phyloP scores from a whole-genome alignment of 2,888 invertebrate species.

The Trachelus stipa region DNA sequence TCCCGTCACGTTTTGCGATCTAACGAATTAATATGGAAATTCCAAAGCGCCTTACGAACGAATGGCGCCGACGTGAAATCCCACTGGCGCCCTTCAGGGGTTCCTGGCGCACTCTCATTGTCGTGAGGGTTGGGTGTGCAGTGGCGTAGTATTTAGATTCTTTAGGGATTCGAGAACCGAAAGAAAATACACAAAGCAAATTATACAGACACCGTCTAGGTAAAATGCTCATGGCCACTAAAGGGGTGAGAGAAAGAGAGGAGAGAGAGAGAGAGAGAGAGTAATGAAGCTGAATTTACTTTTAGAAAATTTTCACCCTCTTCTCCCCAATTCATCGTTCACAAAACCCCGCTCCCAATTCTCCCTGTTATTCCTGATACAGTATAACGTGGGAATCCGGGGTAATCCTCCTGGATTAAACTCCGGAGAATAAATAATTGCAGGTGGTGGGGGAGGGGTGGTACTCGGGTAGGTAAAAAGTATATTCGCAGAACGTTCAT shows the following conservation, averaged over 20 bases:
- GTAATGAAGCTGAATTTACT: neutral
- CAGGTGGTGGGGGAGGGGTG: neutral
- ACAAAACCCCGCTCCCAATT: neutral
- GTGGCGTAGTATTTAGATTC: neutral
- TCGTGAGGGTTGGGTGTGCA: neutral
- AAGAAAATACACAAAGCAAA: neutral
- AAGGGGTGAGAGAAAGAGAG: neutral
- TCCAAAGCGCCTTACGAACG: constrained; percentile 49
- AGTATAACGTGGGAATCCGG: neutral
- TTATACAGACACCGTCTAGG: neutral
- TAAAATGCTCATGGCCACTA: neutral
- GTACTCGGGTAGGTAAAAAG: neutral
- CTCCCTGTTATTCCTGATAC: neutral
- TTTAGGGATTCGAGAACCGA: neutral
- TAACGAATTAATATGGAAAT: constrained; percentile 61
- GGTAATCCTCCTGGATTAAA: neutral
- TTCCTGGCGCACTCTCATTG: constrained; percentile 30
- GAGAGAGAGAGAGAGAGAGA: too few species aligned
- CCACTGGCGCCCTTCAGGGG: constrained; percentile 14
- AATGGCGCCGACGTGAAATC: constrained; percentile 44
- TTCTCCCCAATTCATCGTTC: neutral
- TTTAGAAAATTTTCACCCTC: neutral
- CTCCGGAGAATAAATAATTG: neutral
- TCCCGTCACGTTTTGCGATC: constrained; percentile 53
- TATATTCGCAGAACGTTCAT: neutral